These are phyloP conservation scores for Sebastes steindachneri DNA, from an alignment of 2,797 vertebrate species.

Conservation along the genomic window DNA sequence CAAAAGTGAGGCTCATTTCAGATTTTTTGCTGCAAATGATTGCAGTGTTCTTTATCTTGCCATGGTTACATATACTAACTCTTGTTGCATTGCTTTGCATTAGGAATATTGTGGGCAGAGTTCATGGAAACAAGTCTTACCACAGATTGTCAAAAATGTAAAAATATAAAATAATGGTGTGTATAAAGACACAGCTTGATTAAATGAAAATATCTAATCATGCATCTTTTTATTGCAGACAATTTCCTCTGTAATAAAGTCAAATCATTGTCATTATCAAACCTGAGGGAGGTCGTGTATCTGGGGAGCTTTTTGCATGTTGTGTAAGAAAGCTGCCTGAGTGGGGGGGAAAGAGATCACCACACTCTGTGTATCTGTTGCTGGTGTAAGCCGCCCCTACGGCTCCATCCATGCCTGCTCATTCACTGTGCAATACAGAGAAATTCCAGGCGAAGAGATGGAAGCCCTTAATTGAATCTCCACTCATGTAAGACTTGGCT, in stretches of 20 bases:
- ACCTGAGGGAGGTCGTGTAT: not conserved
- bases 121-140: not conserved
- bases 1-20: not conserved
- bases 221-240: not conserved
- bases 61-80: not conserved
- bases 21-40: not conserved
- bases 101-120: too few relatives aligned
- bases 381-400: slow-evolving; percentile 32
- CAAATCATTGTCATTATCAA: not conserved
- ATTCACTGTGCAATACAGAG: slow-evolving; percentile 49
- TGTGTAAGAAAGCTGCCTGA: not conserved
- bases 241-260: not conserved
- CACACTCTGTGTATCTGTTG: slow-evolving; percentile 16
- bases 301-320: not conserved
- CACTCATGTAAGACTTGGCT: slow-evolving; percentile 61
- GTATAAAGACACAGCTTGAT: too few relatives aligned
- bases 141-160: not conserved
- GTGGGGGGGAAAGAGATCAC: not conserved
- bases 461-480: slow-evolving; percentile 66
- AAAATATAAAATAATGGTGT: not conserved
- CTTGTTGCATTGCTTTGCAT: not conserved
- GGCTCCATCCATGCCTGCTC: slow-evolving; percentile 38
- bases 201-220: not conserved
- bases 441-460: slow-evolving; percentile 34
- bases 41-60: not conserved